A percentile compares a stretch with the other conserved stretches of the same genome.
Conservation (phyloP, 2,113 vertebrate genomes). For the Panthera tigris region DNA sequence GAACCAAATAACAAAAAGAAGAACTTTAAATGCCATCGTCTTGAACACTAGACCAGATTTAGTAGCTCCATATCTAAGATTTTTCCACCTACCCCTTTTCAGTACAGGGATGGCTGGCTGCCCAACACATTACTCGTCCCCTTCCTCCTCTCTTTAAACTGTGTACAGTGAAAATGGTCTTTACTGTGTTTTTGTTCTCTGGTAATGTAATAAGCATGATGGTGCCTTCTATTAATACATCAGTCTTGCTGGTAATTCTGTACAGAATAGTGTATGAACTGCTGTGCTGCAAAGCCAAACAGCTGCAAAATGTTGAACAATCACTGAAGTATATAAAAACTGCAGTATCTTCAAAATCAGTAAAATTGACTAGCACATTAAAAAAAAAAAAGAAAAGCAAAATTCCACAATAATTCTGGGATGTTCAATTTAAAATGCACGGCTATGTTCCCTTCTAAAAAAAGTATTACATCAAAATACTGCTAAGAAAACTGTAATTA, state of each 20-base stretch:
- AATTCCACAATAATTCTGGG: background rate
- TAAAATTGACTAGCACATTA: constrained; percentile 85
- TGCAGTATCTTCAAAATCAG: constrained; percentile 92
- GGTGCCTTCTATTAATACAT: constrained; percentile 97
- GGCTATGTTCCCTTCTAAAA: constrained; percentile 4
- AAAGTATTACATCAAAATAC: background rate
- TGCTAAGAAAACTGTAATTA: background rate
- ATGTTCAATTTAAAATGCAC: background rate
- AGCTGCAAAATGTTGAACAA: constrained; percentile 87
- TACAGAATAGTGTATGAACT: constrained; percentile 88
- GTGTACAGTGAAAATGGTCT: constrained; percentile 93
- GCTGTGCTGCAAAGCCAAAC: constrained; percentile 87
- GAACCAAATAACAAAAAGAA: constrained; percentile 86
- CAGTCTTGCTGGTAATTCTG: constrained; percentile 92
- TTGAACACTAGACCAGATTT: constrained; percentile 77
- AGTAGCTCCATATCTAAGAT: constrained; percentile 76
- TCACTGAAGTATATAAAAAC: constrained; percentile 86
- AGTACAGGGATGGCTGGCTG: constrained; percentile 86
- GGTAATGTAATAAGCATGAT: constrained; percentile 94
- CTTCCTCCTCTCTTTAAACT: constrained; percentile 83
- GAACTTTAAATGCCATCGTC: constrained; percentile 85
- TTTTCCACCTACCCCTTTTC: constrained; percentile 86
- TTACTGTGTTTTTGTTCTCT: constrained; percentile 92
- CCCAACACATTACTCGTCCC: constrained; percentile 83
- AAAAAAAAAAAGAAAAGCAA: background rate